A percentile compares a stretch with the other conserved stretches of the same genome.
Evolutionary conservation across 2,797 vertebrate species (phyloP).

Genomic region (Catamblyrhynchus diadema): DNA sequence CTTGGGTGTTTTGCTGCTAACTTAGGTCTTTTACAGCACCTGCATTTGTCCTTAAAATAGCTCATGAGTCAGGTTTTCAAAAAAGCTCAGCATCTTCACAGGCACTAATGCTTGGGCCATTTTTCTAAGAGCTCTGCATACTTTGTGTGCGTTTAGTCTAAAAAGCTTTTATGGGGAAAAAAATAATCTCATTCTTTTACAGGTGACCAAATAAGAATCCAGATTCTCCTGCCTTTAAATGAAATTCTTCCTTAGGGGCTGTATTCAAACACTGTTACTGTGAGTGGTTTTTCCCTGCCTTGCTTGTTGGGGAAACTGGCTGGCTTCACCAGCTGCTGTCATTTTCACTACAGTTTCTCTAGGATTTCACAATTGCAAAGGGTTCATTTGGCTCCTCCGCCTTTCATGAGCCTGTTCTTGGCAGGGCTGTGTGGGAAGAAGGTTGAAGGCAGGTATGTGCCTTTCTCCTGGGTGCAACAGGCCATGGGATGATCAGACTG

Average conservation of each 20-base stretch:
- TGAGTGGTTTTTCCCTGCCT: background rate
- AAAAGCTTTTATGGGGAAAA: background rate
- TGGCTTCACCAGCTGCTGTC: background rate
- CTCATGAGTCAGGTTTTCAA: constrained; percentile 15
- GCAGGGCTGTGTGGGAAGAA: background rate
- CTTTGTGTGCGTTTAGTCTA: background rate
- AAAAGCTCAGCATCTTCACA: background rate
- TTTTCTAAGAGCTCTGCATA: background rate
- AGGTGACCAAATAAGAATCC: background rate
- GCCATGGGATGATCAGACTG: background rate
- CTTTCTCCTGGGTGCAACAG: background rate
- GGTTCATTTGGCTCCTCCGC: background rate
- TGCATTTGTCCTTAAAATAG: constrained; percentile 22
- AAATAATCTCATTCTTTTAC: background rate
- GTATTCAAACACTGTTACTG: background rate
- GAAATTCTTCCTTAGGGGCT: background rate
- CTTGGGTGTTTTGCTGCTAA: background rate
- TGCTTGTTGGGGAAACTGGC: background rate
- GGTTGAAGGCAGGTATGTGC: background rate
- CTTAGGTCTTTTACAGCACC: background rate
- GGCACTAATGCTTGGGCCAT: background rate
- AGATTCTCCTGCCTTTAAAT: background rate
- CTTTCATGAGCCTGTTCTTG: background rate
- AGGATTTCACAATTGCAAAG: background rate
- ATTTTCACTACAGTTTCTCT: background rate